phyloP scores from a whole-genome alignment of 1,140 invertebrate genomes.

The Ruditapes philippinarum region DNA sequence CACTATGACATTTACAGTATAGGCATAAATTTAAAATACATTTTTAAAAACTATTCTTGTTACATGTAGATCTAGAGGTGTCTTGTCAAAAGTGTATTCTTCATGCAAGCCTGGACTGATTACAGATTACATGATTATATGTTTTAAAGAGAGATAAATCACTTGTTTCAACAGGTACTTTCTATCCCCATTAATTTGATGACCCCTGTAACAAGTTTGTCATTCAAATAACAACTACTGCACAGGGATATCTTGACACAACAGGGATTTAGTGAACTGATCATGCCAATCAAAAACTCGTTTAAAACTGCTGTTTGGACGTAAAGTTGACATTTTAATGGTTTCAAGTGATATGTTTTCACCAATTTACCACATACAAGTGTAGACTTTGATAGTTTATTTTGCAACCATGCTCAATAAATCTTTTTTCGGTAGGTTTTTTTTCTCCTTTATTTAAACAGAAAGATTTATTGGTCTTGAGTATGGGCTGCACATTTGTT shows the following conservation, averaged over 20 bases:
- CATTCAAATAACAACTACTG: not conserved
- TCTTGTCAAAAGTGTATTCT: too few relatives aligned
- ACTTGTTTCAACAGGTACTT: not conserved
- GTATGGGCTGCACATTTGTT: too few relatives aligned
- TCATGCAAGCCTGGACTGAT: not conserved
- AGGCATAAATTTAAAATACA: too few relatives aligned
- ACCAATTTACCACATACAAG: not conserved
- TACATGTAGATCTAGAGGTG: too few relatives aligned
- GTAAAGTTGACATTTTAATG: conserved; percentile 15
- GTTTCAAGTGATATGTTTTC: conserved; percentile 6
- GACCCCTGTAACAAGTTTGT: conserved; percentile 41
- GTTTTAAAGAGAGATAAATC: conserved; percentile 6
- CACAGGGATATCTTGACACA: not conserved
- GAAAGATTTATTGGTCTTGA: too few relatives aligned
- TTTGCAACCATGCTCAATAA: not conserved
- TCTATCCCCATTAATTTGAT: conserved; percentile 9
- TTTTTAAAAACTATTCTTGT: too few relatives aligned
- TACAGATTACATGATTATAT: not conserved
- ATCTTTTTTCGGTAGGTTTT: too few relatives aligned
- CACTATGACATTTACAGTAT: too few relatives aligned
- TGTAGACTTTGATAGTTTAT: not conserved
- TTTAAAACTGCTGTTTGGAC: not conserved
- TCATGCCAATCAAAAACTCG: conserved; percentile 32
- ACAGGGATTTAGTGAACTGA: conserved; percentile 7
- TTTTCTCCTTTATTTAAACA: too few relatives aligned